Percentiles rank a stretch among this genome's conserved stretches.
These are phyloP conservation scores for Petrocephalus sullivani DNA, from an alignment of 2,797 vertebrate species.

Conservation along the genomic window DNA sequence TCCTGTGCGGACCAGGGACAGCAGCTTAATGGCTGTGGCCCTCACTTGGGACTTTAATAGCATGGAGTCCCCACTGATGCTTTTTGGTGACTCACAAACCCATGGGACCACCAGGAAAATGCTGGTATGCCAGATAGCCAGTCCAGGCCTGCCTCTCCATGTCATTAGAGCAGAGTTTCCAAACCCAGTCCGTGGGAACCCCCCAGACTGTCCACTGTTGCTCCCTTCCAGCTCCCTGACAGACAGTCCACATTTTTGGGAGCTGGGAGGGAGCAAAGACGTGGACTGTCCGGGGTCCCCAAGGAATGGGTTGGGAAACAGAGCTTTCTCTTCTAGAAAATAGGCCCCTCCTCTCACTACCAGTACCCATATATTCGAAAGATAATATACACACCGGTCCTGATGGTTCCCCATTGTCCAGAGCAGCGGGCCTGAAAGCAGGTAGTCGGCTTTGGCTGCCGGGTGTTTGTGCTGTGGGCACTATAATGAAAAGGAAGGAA, in stretches of 20 bases:
- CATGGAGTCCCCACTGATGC: neutral
- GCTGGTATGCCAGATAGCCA: neutral
- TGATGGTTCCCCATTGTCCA: constrained; percentile 44
- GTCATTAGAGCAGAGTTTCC: neutral
- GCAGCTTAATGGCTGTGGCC: neutral
- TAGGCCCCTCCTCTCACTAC: neutral
- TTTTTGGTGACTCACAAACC: neutral
- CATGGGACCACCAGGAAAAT: neutral
- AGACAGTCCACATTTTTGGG: neutral
- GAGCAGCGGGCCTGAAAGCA: constrained; percentile 39
- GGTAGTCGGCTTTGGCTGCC: constrained; percentile 36
- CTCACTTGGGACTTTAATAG: neutral
- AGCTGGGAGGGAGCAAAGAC: neutral
- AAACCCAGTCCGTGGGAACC: neutral
- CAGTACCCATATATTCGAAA: neutral
- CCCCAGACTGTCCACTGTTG: neutral
- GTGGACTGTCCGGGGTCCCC: too few relatives aligned
- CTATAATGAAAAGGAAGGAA: constrained; percentile 49
- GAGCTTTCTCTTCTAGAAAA: too few relatives aligned
- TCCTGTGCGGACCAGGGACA: constrained; percentile 53
- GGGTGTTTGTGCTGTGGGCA: constrained; percentile 50
- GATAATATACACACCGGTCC: constrained; percentile 47
- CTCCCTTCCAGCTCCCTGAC: neutral
- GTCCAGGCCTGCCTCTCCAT: neutral
- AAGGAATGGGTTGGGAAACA: too few relatives aligned